A percentile compares a stretch with the other conserved stretches of the same genome.
These are phyloP conservation scores for Phataginus tetradactyla DNA, from an alignment of 2,797 vertebrate species.

Conservation along the genomic window DNA sequence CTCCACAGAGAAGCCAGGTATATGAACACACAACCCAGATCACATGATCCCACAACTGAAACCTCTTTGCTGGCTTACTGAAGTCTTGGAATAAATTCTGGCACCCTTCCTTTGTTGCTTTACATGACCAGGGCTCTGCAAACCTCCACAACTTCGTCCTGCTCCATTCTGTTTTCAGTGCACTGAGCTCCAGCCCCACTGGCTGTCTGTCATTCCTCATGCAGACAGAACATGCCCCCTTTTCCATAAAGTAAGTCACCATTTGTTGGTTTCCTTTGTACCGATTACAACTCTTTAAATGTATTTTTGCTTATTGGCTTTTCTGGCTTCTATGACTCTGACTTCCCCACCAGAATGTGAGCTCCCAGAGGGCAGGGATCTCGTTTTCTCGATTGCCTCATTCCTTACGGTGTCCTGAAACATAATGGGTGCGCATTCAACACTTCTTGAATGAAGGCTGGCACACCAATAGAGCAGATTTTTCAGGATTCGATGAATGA, in stretches of 20 bases:
- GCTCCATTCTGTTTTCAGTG: accelerated
- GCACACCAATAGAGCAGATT: too few relatives aligned
- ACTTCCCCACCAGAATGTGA: neutral
- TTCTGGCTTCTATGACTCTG: neutral
- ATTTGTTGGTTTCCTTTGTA: neutral
- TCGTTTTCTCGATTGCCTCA: neutral
- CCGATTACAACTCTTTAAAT: neutral
- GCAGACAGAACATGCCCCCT: accelerated
- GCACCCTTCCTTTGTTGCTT: neutral
- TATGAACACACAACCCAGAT: neutral
- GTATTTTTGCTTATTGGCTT: neutral
- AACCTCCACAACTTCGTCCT: neutral
- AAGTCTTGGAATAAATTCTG: neutral
- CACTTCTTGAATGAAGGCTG: neutral
- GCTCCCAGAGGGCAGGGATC: neutral
- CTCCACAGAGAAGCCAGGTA: neutral
- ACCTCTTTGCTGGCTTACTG: neutral
- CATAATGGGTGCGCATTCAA: too few relatives aligned
- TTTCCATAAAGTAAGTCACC: neutral
- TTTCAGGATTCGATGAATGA: neutral
- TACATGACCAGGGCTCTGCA: neutral
- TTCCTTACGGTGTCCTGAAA: neutral
- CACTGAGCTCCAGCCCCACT: neutral
- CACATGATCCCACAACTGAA: neutral
- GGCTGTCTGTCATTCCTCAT: neutral